Percentiles rank a stretch among this genome's conserved stretches.
These are phyloP conservation scores for Talpa occidentalis DNA, from an alignment of 2,113 vertebrate genomes.

Conservation along the genomic window DNA sequence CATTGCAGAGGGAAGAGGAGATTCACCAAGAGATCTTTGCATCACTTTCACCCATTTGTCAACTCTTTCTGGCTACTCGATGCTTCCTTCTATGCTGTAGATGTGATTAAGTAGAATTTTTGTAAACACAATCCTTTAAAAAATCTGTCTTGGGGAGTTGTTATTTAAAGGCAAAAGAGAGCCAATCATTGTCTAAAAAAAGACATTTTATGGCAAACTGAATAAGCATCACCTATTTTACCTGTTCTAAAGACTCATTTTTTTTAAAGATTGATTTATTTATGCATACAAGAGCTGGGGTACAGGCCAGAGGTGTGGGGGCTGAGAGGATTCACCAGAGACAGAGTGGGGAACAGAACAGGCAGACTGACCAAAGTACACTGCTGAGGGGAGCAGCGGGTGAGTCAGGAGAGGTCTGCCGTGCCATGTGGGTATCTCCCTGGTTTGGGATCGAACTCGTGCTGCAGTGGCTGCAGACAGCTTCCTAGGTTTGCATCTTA, in stretches of 20 bases:
- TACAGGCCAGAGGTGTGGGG: no score
- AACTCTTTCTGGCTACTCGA: background rate
- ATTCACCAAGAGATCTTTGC: background rate
- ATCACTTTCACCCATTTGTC: background rate
- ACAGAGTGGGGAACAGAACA: no score
- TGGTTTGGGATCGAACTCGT: no score
- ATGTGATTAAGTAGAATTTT: background rate
- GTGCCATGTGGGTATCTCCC: no score
- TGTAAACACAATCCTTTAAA: slow-evolving; percentile 30
- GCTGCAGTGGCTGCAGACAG: no score
- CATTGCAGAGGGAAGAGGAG: background rate
- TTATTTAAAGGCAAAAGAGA: slow-evolving; percentile 54
- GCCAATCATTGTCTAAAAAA: background rate
- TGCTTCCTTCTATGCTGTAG: background rate
- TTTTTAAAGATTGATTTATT: no score
- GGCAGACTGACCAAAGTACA: no score
- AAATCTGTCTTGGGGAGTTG: background rate
- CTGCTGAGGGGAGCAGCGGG: no score
- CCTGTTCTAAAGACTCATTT: background rate
- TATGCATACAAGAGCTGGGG: no score
- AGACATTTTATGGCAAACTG: background rate
- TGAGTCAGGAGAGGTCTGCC: no score
- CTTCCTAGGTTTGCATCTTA: no score
- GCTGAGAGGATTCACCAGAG: no score
- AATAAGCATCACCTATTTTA: background rate